phyloP scores from a whole-genome alignment of 1,140 invertebrate genomes.

The Drosophila tropicalis region DNA sequence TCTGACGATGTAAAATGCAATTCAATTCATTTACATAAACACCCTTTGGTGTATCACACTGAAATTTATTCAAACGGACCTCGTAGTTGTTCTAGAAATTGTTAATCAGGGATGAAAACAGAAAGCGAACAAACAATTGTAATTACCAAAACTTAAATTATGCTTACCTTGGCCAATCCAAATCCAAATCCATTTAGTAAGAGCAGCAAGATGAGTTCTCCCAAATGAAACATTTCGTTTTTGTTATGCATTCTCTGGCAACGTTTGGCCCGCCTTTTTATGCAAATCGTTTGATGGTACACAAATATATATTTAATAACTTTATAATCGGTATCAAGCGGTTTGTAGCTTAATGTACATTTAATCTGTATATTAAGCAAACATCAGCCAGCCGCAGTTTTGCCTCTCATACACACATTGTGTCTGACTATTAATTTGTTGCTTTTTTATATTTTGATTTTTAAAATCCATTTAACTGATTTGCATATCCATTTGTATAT shows the following conservation, averaged over 20 bases:
- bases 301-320: conserved; percentile 29
- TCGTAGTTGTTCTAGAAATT: conserved; percentile 36
- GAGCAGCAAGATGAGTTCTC: background rate
- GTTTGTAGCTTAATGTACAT: conserved; percentile 39
- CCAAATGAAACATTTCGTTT: background rate
- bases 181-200: background rate
- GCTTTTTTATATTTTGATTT: background rate
- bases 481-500: conserved; percentile 2
- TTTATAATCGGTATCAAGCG: conserved; percentile 38
- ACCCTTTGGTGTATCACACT: conserved; percentile 10
- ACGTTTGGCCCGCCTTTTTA: conserved; percentile 1
- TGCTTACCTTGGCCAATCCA: conserved; percentile 9
- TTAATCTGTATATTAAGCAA: conserved; percentile 46
- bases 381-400: background rate
- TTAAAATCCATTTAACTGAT: conserved; percentile 25
- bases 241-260: background rate
- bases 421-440: background rate
- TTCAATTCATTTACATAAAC: background rate
- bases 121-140: background rate
- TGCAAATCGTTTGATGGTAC: conserved; percentile 7
- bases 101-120: background rate
- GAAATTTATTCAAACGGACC: conserved; percentile 21
- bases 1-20: conserved; percentile 23
- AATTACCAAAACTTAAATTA: no score
- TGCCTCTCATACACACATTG: background rate